These are phyloP conservation scores for Spisula solida DNA, from an alignment of 2,888 invertebrate genomes.

Conservation along the genomic window DNA sequence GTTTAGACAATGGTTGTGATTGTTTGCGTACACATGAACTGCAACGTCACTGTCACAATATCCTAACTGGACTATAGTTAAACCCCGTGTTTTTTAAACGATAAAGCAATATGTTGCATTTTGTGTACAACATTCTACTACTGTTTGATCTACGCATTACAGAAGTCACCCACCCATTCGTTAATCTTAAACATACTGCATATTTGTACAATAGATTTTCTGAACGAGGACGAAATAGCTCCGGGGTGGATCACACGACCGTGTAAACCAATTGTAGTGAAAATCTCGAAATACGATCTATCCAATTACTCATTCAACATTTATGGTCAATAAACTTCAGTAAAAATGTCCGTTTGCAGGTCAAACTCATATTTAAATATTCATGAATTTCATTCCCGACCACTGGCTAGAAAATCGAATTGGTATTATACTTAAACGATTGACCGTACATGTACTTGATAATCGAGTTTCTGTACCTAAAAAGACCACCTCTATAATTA, in stretches of 20 bases:
- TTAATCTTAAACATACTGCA: not conserved
- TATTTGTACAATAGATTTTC: conserved; percentile 15
- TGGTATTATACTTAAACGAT: not conserved
- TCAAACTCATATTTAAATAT: conserved; percentile 19
- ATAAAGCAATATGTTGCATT: no score
- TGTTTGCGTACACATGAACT: no score
- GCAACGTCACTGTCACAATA: no score
- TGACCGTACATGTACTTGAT: not conserved
- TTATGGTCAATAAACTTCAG: conserved; percentile 3
- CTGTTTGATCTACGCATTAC: not conserved
- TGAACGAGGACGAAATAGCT: not conserved
- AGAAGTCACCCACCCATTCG: not conserved
- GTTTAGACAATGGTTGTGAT: no score
- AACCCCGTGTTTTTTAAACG: no score
- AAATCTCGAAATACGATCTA: not conserved
- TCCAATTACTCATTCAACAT: not conserved
- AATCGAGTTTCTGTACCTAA: not conserved
- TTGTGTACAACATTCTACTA: not conserved
- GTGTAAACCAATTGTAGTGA: not conserved
- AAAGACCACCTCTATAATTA: not conserved
- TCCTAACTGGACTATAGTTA: no score
- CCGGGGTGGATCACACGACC: not conserved
- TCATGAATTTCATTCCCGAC: not conserved
- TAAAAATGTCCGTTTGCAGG: not conserved
- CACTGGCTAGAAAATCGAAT: not conserved